phyloP scores from a whole-genome alignment of 2,113 vertebrate genomes.

The Odontophorus gujanensis region DNA sequence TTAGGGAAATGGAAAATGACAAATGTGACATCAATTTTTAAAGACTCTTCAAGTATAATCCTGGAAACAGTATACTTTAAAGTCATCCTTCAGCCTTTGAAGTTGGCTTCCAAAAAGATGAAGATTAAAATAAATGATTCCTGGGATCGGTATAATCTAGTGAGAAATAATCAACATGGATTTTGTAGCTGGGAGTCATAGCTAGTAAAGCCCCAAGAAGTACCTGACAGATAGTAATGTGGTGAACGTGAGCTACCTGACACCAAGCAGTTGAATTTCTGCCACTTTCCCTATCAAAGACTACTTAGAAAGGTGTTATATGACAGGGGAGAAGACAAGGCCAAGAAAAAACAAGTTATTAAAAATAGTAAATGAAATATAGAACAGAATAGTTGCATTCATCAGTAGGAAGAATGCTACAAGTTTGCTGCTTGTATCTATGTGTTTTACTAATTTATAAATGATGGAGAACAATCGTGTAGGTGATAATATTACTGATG shows the following conservation, averaged over 20 bases:
- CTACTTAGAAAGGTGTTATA: background rate
- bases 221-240: too few relatives aligned
- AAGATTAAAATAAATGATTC: background rate
- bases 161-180: background rate
- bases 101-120: background rate
- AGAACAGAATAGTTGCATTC: background rate
- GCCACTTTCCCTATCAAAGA: background rate
- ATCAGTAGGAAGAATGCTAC: accelerated
- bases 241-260: background rate
- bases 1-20: background rate
- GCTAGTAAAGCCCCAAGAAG: background rate
- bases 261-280: background rate
- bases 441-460: background rate
- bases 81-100: background rate
- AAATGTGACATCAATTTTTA: background rate
- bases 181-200: background rate
- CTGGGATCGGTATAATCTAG: background rate
- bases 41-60: background rate
- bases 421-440: background rate
- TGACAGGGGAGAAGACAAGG: background rate
- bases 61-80: background rate
- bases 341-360: background rate
- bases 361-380: background rate
- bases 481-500: background rate
- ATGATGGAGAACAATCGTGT: accelerated